Evolutionary conservation across 2,888 invertebrate species (phyloP).

Genomic region (Adelphocoris suturalis): DNA sequence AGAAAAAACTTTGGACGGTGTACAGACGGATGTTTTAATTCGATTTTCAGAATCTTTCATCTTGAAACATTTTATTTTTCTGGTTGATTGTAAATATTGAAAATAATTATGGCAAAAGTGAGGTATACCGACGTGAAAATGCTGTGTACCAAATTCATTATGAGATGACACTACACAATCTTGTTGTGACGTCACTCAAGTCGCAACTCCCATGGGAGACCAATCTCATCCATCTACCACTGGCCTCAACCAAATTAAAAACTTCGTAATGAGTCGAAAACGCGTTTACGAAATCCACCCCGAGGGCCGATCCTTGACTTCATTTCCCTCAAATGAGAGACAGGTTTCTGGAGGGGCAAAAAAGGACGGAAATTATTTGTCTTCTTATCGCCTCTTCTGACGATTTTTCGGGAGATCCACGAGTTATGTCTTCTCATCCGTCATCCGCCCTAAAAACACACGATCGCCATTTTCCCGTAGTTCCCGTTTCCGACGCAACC

Average conservation of each 20-base stretch:
- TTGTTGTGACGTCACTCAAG: too few species aligned
- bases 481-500: conserved; percentile 16
- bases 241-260: conserved; percentile 1
- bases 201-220: background rate
- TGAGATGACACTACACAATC: too few species aligned
- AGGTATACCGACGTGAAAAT: too few species aligned
- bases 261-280: background rate
- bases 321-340: background rate
- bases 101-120: too few species aligned
- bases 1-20: too few species aligned
- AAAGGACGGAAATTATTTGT: conserved; percentile 57
- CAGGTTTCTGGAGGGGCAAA: background rate
- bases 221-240: background rate
- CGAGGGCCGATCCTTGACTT: conserved; percentile 44
- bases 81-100: too few species aligned
- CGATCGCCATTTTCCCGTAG: background rate
- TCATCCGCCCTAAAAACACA: background rate
- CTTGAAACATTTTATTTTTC: too few species aligned
- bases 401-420: background rate
- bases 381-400: conserved; percentile 58
- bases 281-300: background rate
- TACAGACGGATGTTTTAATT: too few species aligned
- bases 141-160: too few species aligned
- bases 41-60: too few species aligned
- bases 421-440: conserved; percentile 11